Evolutionary conservation across 2,797 vertebrate genomes (phyloP), one percentile per base, ranked within the genome.

Genomic region (Valencia hispanica): DNA sequence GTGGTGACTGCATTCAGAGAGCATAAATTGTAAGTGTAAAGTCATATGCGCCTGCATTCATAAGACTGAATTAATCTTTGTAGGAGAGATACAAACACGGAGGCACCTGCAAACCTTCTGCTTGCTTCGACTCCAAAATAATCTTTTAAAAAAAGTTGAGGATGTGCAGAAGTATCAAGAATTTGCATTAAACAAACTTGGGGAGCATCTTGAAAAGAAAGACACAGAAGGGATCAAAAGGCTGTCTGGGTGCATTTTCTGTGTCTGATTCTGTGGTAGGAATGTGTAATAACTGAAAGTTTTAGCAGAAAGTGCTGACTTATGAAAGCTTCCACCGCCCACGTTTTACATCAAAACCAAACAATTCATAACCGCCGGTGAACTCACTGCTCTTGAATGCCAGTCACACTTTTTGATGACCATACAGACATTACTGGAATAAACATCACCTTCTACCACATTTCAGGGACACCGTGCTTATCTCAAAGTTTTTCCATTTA

Each of bases 281-380:
- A 53, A 32, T 41, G 32, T 18, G 12, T 59, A 32, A 43, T 22
- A 69, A 79, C 47, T 51, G 45, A 84, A 83, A 80, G 43, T 61
- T 47, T 51, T 11, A 8, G 65, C 65, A 20, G n/a, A 76, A 81
- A 30, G 34, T 63, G 81, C 79, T 82, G 82, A 86, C 70, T 78
- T 78, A 78, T 47, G 20, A 73, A 72, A 59, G 70, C 11, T 25
- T 65, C 41, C 17, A 2, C 75, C 82, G 73, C 82, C 86, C 78
- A 88, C 83, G 0, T 34, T 20, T 20, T 18, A 30, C 61, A 50
- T 69, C 41, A 20, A 59, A 55, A 5, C 48, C 17, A 68, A 66
- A 53, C 0, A 25, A 2, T 36, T 84, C 59, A 55, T 65, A 73
- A 75, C 66, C 57, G 51, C 30, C n/a, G 55, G 48, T 74, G 43